phyloP scores from a whole-genome alignment of 2,113 vertebrate genomes.

The Ammospiza caudacuta region DNA sequence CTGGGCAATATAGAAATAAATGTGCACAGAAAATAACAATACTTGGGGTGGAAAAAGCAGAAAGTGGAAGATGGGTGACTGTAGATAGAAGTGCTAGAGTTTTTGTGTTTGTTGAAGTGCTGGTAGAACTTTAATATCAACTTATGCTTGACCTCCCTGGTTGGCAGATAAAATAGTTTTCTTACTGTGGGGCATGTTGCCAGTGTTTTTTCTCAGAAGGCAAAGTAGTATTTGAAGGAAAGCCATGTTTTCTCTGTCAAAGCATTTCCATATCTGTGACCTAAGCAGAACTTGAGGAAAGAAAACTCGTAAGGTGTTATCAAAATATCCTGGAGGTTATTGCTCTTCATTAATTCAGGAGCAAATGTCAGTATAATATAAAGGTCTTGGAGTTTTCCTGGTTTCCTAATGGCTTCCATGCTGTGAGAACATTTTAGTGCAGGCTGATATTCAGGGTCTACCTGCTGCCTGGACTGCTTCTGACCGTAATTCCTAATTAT shows the following conservation, averaged over 20 bases:
- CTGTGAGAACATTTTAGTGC: not conserved
- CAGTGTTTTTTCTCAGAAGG: not conserved
- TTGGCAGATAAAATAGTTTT: not conserved
- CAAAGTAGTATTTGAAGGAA: not conserved
- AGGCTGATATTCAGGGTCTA: not conserved
- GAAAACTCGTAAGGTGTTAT: not conserved
- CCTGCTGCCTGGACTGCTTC: not conserved
- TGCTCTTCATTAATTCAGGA: not conserved
- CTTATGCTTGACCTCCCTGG: not conserved
- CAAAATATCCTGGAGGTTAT: not conserved
- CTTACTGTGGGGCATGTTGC: not conserved
- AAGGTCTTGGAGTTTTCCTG: not conserved
- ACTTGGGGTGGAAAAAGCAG: accelerated
- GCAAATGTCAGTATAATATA: not conserved
- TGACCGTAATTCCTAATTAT: not conserved
- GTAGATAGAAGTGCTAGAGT: not conserved
- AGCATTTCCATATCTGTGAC: not conserved
- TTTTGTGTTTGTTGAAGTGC: not conserved
- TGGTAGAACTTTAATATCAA: not conserved
- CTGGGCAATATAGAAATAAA: not conserved
- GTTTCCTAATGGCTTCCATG: not conserved
- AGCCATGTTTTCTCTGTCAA: not conserved
- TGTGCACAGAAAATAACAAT: not conserved
- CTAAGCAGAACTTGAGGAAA: not conserved
- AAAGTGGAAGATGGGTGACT: not conserved